Percentiles rank a stretch among this genome's conserved stretches.
Evolutionary conservation across 2,797 vertebrate genomes (phyloP).

Genomic region (Bradypus variegatus): DNA sequence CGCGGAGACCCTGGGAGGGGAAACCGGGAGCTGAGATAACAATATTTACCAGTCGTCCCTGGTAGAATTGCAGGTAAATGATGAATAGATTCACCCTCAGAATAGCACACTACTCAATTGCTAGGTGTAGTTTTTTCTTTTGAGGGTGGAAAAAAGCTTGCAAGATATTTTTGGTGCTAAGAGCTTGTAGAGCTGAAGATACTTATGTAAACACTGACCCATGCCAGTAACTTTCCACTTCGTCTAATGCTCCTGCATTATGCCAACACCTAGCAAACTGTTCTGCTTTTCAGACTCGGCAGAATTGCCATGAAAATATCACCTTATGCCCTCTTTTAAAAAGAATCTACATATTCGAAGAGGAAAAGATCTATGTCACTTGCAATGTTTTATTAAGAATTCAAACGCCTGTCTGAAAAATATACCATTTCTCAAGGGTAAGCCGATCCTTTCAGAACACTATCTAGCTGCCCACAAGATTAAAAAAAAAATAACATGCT

Average conservation of each 20-base stretch:
- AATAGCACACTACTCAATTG: conserved; percentile 33
- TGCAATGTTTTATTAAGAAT: conserved; percentile 66
- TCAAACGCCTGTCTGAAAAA: conserved; percentile 60
- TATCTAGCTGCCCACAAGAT: conserved; percentile 48
- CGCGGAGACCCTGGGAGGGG: background rate
- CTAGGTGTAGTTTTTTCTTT: background rate
- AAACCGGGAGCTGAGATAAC: background rate
- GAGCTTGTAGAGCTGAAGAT: conserved; percentile 28
- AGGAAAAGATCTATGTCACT: conserved; percentile 51
- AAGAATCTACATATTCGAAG: conserved; percentile 56
- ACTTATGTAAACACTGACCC: conserved; percentile 30
- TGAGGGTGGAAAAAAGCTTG: background rate
- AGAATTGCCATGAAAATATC: conserved; percentile 42
- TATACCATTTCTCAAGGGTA: conserved; percentile 57
- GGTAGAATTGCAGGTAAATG: background rate
- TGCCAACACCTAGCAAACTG: conserved; percentile 8
- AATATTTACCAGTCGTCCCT: background rate
- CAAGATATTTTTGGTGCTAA: conserved; percentile 39
- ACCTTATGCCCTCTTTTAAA: conserved; percentile 60
- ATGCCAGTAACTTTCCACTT: conserved; percentile 39
- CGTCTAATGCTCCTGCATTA: background rate
- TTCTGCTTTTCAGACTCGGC: conserved; percentile 4
- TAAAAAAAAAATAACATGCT: conserved; percentile 50
- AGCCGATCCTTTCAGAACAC: conserved; percentile 57
- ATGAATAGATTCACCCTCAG: conserved; percentile 1